Base-by-base conservation (phyloP, 2,888 invertebrate species). In the Apamea crenata region DNA sequence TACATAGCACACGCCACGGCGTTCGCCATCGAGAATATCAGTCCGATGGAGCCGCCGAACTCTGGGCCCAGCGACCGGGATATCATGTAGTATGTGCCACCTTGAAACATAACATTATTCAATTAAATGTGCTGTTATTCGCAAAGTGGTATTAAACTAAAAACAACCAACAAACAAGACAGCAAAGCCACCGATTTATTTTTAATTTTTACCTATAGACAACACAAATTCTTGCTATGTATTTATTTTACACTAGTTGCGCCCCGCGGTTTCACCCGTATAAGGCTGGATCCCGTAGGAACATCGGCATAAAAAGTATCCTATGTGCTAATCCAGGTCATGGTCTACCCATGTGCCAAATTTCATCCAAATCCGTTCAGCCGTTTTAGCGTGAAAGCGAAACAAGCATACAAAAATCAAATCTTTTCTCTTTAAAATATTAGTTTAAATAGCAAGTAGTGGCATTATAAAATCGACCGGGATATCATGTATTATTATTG, bases 31-130 rank as follows among this genome's bases (percentile, higher is more conserved):
- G 99, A 98, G 96, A 99, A 99, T 90, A 99, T 99, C 50, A 99
- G 96, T 1, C 99, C 99, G 88, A 99, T 99, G 3, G 99, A 98
- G 5, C 98, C 99, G 2, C 99, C 99, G 93, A 99, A 99, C 96
- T 99, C 99, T 0, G 99, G 99, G 0, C 99, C 99, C 88, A 99
- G 96, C 29, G 99, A 99, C 83, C 99, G 97, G 6, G 99, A 99
- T 97, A 99, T 99, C 99, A 99, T 99, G 96, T 99, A 99, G 95
- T 99, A 99, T 0, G 99, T 99, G 73, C 99, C 99, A 90, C 99
- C 99, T 99, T 92, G 47, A 94, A 40, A 75, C 12, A 36, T 6
- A 7, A 44, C 56, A 50, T 32, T 14, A 68, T 36, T 21, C 18
- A 16, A n/a, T n/a, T 59, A n/a, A 59, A n/a, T n/a, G 29, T 29